phyloP scores from a whole-genome alignment of 2,797 vertebrate genomes.

The Cryptoprocta ferox region DNA sequence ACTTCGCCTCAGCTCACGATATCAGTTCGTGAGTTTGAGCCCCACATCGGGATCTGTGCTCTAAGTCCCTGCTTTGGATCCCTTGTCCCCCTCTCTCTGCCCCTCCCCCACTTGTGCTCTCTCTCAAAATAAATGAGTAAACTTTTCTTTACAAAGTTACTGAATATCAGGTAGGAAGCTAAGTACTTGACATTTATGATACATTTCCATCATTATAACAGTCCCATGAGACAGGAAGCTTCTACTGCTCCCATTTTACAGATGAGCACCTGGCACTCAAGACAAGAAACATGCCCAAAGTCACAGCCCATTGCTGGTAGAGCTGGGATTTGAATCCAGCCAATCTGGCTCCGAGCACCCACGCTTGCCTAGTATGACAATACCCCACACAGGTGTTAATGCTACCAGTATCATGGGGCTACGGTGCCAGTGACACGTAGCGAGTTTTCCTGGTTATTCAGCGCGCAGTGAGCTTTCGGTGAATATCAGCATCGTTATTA shows the following conservation, averaged over 20 bases:
- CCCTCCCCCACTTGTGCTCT: too few species aligned
- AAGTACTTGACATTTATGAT: not conserved
- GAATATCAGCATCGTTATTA: accelerated
- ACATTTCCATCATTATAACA: not conserved
- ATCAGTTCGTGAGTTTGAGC: too few species aligned
- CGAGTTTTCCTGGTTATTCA: accelerated
- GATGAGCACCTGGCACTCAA: not conserved
- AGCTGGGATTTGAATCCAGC: not conserved
- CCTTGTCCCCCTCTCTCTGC: too few species aligned
- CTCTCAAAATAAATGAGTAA: too few species aligned
- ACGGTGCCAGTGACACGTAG: accelerated
- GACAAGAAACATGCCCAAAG: not conserved
- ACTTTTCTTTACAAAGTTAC: not conserved
- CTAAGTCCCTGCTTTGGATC: too few species aligned
- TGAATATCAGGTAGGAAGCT: not conserved
- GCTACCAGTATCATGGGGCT: accelerated
- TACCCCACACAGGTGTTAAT: accelerated
- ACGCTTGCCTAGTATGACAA: accelerated
- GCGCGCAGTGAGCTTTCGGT: accelerated
- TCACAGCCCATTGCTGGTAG: accelerated
- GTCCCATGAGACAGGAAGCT: not conserved
- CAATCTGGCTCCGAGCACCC: not conserved
- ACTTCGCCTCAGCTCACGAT: too few species aligned
- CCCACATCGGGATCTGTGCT: too few species aligned
- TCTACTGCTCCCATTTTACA: not conserved